phyloP scores from a whole-genome alignment of 1,140 invertebrate species.

The Aphaenogaster rudis region DNA sequence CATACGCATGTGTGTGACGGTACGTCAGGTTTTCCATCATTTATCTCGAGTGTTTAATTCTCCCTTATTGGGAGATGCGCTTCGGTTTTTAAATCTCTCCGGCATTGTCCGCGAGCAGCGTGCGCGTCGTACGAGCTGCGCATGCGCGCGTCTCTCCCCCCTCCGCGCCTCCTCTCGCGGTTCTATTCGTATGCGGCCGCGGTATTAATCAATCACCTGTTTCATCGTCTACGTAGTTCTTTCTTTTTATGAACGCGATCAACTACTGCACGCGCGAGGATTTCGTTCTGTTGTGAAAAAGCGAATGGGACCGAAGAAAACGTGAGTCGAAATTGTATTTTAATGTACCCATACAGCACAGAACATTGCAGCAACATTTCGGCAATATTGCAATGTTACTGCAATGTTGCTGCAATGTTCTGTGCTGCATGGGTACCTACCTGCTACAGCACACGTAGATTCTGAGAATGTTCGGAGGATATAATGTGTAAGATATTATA shows the following conservation, averaged over 20 bases:
- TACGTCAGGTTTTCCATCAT: neutral
- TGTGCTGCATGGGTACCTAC: no score
- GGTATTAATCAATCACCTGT: conserved; percentile 57
- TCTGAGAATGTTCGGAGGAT: no score
- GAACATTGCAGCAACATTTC: no score
- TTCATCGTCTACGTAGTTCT: conserved; percentile 14
- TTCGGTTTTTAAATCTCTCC: conserved; percentile 19
- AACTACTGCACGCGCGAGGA: neutral
- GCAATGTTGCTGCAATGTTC: no score
- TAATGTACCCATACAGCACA: no score
- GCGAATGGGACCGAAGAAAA: neutral
- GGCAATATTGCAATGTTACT: no score
- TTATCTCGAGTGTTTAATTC: conserved; percentile 12
- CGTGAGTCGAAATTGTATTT: conserved; percentile 11
- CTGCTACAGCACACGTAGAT: no score
- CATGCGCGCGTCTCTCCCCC: conserved; percentile 44
- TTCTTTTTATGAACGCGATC: conserved; percentile 23
- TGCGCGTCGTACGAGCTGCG: neutral
- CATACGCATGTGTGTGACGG: neutral
- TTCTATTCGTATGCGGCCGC: conserved; percentile 20
- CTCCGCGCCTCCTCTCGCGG: no score
- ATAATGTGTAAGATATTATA: no score
- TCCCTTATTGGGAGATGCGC: neutral
- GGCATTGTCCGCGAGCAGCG: neutral
- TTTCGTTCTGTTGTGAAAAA: neutral